Evolutionary conservation across 2,797 vertebrate species (phyloP).

Genomic region (Chaetodon trifasciatus): DNA sequence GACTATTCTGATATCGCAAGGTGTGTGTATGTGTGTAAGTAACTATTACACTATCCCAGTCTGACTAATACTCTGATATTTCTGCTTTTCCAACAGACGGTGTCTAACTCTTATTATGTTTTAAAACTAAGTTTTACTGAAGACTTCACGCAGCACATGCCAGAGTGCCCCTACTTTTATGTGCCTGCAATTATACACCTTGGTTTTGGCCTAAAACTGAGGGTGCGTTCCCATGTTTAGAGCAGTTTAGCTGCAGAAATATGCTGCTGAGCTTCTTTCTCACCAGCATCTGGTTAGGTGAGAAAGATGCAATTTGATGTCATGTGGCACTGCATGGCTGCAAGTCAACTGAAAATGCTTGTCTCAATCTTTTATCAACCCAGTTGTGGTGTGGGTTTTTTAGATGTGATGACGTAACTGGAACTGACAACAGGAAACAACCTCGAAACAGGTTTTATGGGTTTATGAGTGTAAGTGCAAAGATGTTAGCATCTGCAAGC

Average conservation of each 20-base stretch:
- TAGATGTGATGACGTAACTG: background rate
- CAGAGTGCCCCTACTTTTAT: background rate
- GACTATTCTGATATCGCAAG: conserved; percentile 36
- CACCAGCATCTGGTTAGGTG: background rate
- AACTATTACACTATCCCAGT: background rate
- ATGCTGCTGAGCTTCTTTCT: too few relatives aligned
- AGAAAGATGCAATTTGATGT: background rate
- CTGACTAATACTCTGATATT: conserved; percentile 7
- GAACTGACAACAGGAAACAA: conserved; percentile 30
- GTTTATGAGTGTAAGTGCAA: background rate
- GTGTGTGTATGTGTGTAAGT: conserved; percentile 24
- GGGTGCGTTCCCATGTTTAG: background rate
- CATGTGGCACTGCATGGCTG: background rate
- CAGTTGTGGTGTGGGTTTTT: background rate
- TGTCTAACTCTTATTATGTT: background rate
- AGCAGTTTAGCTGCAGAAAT: background rate
- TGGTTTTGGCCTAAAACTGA: background rate
- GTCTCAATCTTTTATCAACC: background rate
- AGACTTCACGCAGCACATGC: background rate
- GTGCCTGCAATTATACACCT: background rate
- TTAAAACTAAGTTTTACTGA: background rate
- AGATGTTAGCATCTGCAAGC: conserved; percentile 12
- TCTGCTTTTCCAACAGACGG: background rate
- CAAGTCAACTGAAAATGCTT: background rate
- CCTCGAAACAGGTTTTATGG: background rate